phyloP scores from a whole-genome alignment of 2,888 invertebrate species.

The Mimachlamys varia region DNA sequence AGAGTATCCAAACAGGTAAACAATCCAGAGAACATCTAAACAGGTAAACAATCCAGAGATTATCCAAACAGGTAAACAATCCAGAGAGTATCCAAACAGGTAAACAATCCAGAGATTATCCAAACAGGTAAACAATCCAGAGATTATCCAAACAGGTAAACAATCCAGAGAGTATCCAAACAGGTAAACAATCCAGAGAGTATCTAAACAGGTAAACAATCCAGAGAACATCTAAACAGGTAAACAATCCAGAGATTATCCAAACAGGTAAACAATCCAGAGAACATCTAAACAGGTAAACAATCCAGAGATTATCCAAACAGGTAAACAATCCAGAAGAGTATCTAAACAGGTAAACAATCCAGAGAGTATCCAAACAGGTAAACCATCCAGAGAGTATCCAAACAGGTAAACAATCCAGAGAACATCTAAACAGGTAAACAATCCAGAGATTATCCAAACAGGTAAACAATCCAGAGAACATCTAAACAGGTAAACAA shows the following conservation, averaged over 20 bases:
- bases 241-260: background rate
- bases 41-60: too few relatives aligned
- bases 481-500: background rate
- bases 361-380: background rate
- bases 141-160: too few relatives aligned
- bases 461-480: background rate
- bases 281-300: background rate
- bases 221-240: slow-evolving; percentile 52
- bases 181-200: too few relatives aligned
- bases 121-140: too few relatives aligned
- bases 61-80: too few relatives aligned
- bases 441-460: background rate
- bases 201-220: too few relatives aligned
- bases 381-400: background rate
- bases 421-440: background rate
- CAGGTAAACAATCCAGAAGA: background rate
- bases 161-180: too few relatives aligned
- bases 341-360: background rate
- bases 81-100: too few relatives aligned
- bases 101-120: too few relatives aligned
- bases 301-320: background rate
- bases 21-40: too few relatives aligned
- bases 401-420: background rate
- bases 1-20: too few relatives aligned
- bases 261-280: background rate